Conservation (phyloP, 2,113 vertebrate species). For the Ctenodactylus gundi region DNA sequence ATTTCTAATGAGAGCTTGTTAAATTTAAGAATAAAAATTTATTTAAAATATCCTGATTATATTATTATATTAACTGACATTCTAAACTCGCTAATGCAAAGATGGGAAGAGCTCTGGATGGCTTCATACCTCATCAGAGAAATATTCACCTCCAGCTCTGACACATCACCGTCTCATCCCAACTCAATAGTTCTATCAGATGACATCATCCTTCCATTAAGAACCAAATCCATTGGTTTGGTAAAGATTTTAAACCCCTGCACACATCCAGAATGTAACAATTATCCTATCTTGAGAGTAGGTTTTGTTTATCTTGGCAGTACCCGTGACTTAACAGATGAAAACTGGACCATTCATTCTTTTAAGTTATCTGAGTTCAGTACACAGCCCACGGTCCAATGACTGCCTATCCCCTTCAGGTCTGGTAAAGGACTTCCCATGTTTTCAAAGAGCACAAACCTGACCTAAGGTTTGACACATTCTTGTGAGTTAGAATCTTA, state of each 20-base stretch:
- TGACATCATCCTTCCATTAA: neutral
- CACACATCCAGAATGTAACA: neutral
- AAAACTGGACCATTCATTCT: neutral
- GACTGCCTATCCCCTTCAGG: neutral
- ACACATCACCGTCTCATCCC: neutral
- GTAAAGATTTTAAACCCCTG: neutral
- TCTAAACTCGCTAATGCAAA: conserved; percentile 3
- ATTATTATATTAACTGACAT: neutral
- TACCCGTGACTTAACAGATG: neutral
- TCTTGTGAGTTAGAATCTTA: neutral
- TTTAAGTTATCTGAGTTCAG: neutral
- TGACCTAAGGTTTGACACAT: neutral
- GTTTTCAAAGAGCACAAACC: neutral
- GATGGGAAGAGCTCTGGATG: neutral
- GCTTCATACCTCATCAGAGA: neutral
- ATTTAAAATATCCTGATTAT: conserved; percentile 70
- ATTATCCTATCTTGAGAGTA: neutral
- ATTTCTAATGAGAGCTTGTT: conserved; percentile 77
- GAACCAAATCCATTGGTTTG: neutral
- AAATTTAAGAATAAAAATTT: conserved; percentile 77
- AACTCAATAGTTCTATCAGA: neutral
- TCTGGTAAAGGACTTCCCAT: neutral
- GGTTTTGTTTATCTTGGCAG: neutral
- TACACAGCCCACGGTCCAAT: neutral
- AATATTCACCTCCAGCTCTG: neutral